Evolutionary conservation across 2,888 invertebrate genomes (phyloP).

Genomic region (Leptothorax acervorum): DNA sequence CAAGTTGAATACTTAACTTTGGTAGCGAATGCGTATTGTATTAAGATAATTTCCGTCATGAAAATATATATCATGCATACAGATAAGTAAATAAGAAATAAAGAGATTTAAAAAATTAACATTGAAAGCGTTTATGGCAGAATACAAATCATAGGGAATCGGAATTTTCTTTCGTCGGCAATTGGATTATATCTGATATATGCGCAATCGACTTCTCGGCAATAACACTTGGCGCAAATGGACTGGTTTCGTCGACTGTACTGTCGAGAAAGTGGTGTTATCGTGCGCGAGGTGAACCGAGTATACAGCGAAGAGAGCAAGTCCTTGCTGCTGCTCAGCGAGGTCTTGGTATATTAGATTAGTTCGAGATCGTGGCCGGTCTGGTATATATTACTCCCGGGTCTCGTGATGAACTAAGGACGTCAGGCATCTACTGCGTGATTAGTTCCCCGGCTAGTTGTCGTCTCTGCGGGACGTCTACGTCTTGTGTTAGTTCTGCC

Average conservation of each 20-base stretch:
- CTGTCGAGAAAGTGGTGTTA: constrained; percentile 34
- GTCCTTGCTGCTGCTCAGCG: constrained; percentile 68
- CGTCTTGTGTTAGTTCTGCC: constrained; percentile 62
- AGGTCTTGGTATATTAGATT: constrained; percentile 60
- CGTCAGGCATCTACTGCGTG: constrained; percentile 67
- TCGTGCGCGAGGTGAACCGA: constrained; percentile 24
- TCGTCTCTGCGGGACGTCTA: constrained; percentile 78
- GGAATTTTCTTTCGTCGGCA: background rate
- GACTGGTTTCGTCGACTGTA: constrained; percentile 43
- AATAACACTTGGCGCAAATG: constrained; percentile 1
- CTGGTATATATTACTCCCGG: constrained; percentile 59
- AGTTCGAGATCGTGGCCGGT: constrained; percentile 58
- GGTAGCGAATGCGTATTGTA: background rate
- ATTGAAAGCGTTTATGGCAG: background rate
- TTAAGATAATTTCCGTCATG: background rate
- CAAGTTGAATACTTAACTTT: background rate
- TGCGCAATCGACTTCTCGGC: constrained; percentile 2
- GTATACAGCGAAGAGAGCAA: constrained; percentile 48
- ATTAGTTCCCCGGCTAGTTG: constrained; percentile 78
- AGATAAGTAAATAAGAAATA: background rate
- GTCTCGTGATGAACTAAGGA: constrained; percentile 72
- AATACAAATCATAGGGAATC: background rate
- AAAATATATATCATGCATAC: background rate
- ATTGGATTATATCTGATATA: background rate
- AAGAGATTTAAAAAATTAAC: background rate